Percentiles rank a stretch among this genome's conserved stretches.
Evolutionary conservation across 92 coral and sea anemone genomes (phyloP).

Genomic region (Epizoanthus stellaris): DNA sequence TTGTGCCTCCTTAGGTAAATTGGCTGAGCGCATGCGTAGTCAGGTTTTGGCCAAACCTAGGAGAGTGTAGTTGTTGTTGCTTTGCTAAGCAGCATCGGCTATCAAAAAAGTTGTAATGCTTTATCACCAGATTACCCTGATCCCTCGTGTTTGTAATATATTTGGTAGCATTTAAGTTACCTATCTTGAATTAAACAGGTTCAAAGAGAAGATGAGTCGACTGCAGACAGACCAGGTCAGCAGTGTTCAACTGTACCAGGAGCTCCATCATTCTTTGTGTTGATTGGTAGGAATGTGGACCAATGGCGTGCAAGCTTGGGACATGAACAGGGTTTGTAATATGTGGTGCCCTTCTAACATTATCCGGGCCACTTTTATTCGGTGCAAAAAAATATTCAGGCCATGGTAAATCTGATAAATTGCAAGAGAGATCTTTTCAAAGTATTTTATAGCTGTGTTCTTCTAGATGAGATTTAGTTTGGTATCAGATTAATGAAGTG

Average conservation of each 20-base stretch:
- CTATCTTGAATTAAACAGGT: slow-evolving; percentile 51
- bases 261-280: slow-evolving; percentile 76
- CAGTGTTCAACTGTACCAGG: slow-evolving; percentile 77
- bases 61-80: neutral
- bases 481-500: too few species aligned
- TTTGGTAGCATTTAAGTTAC: neutral
- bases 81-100: too few species aligned
- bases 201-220: slow-evolving; percentile 69
- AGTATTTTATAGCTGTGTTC: too few species aligned
- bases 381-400: too few species aligned
- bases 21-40: neutral
- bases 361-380: too few species aligned
- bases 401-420: too few species aligned
- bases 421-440: neutral
- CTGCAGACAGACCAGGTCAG: slow-evolving; percentile 83
- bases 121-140: neutral
- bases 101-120: neutral
- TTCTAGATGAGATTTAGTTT: too few species aligned
- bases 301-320: slow-evolving; percentile 94
- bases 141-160: too few species aligned
- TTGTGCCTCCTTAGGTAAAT: too few species aligned
- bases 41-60: neutral
- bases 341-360: neutral
- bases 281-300: slow-evolving; percentile 85
- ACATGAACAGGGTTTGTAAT: slow-evolving; percentile 71